These are phyloP conservation scores for Stichopus horrens DNA, from an alignment of 53 echinoderm and acorn worm genomes.

Conservation along the genomic window DNA sequence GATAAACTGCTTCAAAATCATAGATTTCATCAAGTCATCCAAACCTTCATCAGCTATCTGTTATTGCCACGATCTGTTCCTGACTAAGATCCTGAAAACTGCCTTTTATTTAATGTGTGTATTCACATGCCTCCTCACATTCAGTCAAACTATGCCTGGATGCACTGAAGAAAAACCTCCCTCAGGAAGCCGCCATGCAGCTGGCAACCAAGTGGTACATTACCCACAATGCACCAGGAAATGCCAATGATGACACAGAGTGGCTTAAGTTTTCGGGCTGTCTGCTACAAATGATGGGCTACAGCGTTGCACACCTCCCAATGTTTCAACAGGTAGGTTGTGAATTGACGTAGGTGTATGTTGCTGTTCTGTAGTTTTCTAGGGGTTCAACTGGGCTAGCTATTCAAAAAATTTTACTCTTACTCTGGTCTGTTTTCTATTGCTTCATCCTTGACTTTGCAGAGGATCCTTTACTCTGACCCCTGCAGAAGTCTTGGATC, in stretches of 20 bases:
- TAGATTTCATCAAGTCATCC: no score
- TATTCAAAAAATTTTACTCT: no score
- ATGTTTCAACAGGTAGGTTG: slow-evolving; percentile 58
- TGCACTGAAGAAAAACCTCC: slow-evolving; percentile 79
- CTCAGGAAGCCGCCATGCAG: slow-evolving; percentile 71
- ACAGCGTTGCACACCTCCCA: slow-evolving; percentile 62
- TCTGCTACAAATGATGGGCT: slow-evolving; percentile 86
- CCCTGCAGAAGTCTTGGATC: no score
- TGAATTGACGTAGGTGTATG: no score
- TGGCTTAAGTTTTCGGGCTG: slow-evolving; percentile 73
- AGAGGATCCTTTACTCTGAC: no score
- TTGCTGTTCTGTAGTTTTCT: no score
- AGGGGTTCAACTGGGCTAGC: no score
- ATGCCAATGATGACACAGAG: slow-evolving; percentile 76
- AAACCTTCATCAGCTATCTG: no score
- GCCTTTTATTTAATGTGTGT: neutral
- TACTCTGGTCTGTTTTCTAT: no score
- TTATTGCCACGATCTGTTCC: no score
- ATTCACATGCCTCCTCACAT: neutral
- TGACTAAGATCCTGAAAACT: neutral
- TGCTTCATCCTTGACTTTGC: no score
- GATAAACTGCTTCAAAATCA: no score
- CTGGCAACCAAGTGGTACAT: slow-evolving; percentile 78
- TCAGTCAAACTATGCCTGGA: slow-evolving; percentile 77
- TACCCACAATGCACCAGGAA: slow-evolving; percentile 93